phyloP scores from a whole-genome alignment of 2,888 invertebrate species.

The Noctua pronuba region DNA sequence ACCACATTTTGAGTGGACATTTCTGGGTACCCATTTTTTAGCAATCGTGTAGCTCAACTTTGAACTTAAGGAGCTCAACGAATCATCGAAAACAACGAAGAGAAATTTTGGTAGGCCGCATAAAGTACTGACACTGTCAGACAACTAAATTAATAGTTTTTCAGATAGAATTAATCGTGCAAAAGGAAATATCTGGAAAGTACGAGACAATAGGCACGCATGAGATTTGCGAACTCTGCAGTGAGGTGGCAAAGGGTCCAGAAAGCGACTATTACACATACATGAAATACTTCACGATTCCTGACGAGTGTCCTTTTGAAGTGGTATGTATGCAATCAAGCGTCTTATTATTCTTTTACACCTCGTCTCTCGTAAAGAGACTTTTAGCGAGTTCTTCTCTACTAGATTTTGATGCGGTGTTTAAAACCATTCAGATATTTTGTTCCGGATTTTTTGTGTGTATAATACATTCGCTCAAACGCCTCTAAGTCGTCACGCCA shows the following conservation, averaged over 20 bases:
- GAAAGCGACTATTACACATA: conserved; percentile 72
- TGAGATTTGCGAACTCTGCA: conserved; percentile 77
- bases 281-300: conserved; percentile 73
- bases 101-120: background rate
- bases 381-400: no score
- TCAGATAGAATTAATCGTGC: conserved; percentile 75
- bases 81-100: background rate
- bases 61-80: background rate
- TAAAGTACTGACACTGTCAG: background rate
- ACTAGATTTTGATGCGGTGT: no score
- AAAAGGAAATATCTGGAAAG: conserved; percentile 73
- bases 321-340: conserved; percentile 70
- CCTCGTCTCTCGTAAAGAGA: no score
- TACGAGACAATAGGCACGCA: conserved; percentile 72
- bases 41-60: background rate
- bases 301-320: conserved; percentile 75
- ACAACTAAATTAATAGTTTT: conserved; percentile 23
- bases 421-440: no score
- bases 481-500: no score
- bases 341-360: background rate
- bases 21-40: no score
- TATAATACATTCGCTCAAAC: no score
- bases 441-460: no score
- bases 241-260: conserved; percentile 68
- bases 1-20: no score